Percentiles rank a stretch among this genome's conserved stretches.
phyloP scores from a whole-genome alignment of 2,888 invertebrate species.

The Thumatha senex region DNA sequence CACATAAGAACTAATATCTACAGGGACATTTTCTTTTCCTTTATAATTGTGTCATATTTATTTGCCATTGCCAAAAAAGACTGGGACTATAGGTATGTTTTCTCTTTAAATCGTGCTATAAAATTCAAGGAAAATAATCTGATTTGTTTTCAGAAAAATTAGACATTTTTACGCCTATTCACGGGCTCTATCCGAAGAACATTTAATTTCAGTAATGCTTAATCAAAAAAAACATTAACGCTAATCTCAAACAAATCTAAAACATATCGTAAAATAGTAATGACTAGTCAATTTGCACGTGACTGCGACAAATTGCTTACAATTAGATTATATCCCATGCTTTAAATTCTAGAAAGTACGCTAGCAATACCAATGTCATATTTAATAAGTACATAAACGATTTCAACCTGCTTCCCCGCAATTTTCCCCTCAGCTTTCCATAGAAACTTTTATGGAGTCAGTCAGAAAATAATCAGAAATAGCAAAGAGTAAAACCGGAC shows the following conservation, averaged over 20 bases:
- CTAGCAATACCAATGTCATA: constrained; percentile 18
- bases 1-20: too few relatives aligned
- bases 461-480: constrained; percentile 30
- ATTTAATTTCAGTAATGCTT: too few relatives aligned
- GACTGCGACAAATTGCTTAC: not conserved
- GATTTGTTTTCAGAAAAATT: too few relatives aligned
- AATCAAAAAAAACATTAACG: too few relatives aligned
- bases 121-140: too few relatives aligned
- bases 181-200: too few relatives aligned
- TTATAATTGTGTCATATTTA: too few relatives aligned
- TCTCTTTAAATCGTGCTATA: too few relatives aligned
- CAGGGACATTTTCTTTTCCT: too few relatives aligned
- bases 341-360: constrained; percentile 16
- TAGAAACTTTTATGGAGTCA: constrained; percentile 29
- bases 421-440: constrained; percentile 37
- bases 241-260: not conserved
- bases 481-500: constrained; percentile 55
- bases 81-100: too few relatives aligned
- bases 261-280: not conserved
- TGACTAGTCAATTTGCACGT: not conserved
- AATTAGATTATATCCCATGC: not conserved
- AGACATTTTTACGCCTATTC: too few relatives aligned
- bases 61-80: too few relatives aligned
- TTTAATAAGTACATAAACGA: constrained; percentile 10
- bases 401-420: constrained; percentile 14